Base-by-base conservation (phyloP, 2,888 invertebrate species). In the Tachina fera region DNA sequence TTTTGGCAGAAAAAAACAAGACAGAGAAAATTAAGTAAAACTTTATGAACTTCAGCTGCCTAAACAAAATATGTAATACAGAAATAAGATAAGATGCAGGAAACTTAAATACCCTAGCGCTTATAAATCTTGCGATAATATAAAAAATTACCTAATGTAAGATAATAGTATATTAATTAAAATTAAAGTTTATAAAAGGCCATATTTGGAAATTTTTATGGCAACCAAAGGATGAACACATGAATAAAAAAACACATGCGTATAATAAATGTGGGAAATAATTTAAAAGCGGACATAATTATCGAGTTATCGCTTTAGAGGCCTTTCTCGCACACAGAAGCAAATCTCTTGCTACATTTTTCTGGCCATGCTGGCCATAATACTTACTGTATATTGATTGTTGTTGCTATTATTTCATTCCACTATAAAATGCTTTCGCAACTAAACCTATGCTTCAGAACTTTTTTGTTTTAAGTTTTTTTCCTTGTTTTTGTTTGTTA, bases 281-380 rank as follows among this genome's bases (percentile, higher is more conserved):
- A 92, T 92, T 91, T 92, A 91, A 49, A 31, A 92, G 90, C 91
- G 92, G 91, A 92, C 92, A 92, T 92, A 92, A 92, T 92, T 92
- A 92, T 92, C 92, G 91, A 92, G 92, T 92, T 92, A 92, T 92
- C 92, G 92, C 91, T 91, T 91, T 88, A 89, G 89, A 88, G 31
- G 19, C n/a, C 45, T 53, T 60, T 78, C 61, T 10, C 41, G 13
- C 3, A 3, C 1, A 56, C 31, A n/a, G 61, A 67, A 67, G 75
- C 51, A 67, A 43, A 43, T 63, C 43, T 14, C 53, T 45, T n/a
- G 65, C 41, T 39, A 53, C 47, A 63, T 41, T 49, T 49, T 45
- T 61, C 22, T n/a, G 31, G 16, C 22, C 70, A 60, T n/a, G 49
- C 70, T 60, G 65, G 22, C 70, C 56, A 72, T 65, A 74, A 56